Evolutionary conservation across 2,113 vertebrate species (phyloP), one percentile per base, ranked within the genome.

Genomic region (Panthera uncia): DNA sequence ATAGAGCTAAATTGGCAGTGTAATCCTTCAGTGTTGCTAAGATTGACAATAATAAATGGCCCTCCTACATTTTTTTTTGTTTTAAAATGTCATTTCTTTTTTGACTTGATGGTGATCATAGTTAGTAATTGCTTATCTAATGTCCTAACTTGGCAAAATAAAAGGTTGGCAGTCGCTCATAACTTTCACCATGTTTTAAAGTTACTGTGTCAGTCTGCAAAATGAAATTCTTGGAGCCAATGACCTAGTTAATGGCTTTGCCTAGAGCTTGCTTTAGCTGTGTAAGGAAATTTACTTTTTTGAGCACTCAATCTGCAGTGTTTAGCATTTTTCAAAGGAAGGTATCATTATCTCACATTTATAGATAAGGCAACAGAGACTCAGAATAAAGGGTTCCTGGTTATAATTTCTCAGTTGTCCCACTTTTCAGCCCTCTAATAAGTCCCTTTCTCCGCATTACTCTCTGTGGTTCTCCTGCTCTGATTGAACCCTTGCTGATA

Each of bases 51-150:
- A 74, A 78, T 25, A 23, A 85, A 61, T 57, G 36, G 9, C 36
- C 36, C 91, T 80, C 71, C 14, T 41, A 45, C 16, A 52, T 76
- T 45, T 92, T 63, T 23, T 55, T 63, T 29, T 5, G 12, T 25
- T 79, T 52, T 85, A 91, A 91, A 90, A 94, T 65, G n/a, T 36
- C 63, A 38, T 85, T 96, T 48, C n/a, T 95, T 96, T 91, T 36
- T n/a, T 45, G 52, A 94, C 85, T 52, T 78, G 6, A 73, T 91
- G 31, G 45, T 45, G n/a, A 80, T 55, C 45, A 36, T 36, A 55
- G 15, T 84, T 85, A 83, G 33, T 33, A 89, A 83, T 63, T 73
- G 74, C 45, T 80, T 86, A 73, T 66, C 33, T 86, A 79, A 96
- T 55, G 73, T n/a, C n/a, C 8, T 73, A 71, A 79, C 23, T 73